A percentile compares a stretch with the other conserved stretches of the same genome.
phyloP scores from a whole-genome alignment of 2,888 invertebrate genomes.

The Globia sparganii region DNA sequence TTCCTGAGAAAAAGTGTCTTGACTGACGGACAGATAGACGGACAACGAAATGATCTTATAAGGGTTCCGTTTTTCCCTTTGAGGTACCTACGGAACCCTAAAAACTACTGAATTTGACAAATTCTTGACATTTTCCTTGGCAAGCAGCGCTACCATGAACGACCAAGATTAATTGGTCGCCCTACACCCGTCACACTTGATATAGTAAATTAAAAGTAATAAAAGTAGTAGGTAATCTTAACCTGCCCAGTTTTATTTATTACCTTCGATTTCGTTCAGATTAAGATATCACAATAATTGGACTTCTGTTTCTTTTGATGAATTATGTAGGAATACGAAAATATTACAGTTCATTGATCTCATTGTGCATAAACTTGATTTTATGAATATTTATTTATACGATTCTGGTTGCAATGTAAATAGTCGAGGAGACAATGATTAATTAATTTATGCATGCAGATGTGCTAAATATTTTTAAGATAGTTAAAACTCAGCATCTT shows the following conservation, averaged over 20 bases:
- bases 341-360: conserved; percentile 60
- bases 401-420: conserved; percentile 25
- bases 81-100: too few species aligned
- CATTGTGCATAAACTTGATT: conserved; percentile 47
- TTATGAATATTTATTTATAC: conserved; percentile 53
- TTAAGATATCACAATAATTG: conserved; percentile 63
- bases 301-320: conserved; percentile 59
- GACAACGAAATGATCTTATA: too few species aligned
- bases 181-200: conserved; percentile 12
- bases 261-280: conserved; percentile 20
- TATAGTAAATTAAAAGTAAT: conserved; percentile 43
- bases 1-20: too few species aligned
- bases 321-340: conserved; percentile 54
- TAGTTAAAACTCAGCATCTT: conserved; percentile 13
- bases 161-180: conserved; percentile 3
- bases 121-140: neutral
- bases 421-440: conserved; percentile 11
- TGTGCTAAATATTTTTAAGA: conserved; percentile 1
- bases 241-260: conserved; percentile 50
- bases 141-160: neutral
- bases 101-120: neutral
- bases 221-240: conserved; percentile 31
- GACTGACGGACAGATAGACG: too few species aligned
- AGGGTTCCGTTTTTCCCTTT: too few species aligned
- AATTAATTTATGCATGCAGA: conserved; percentile 10